phyloP scores from a whole-genome alignment of 2,888 invertebrate species.

The Ennomos quercinarius region DNA sequence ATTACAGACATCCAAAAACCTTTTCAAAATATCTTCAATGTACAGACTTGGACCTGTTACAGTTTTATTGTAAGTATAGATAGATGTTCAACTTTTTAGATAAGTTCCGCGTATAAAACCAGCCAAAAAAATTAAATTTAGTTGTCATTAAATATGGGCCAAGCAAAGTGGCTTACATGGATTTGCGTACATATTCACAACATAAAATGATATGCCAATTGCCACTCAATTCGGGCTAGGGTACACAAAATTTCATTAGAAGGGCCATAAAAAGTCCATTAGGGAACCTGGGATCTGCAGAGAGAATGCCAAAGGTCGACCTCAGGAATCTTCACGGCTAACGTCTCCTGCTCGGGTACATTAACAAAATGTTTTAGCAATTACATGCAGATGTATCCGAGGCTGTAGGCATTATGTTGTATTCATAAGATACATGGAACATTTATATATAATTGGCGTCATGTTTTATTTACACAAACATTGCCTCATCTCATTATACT shows the following conservation, averaged over 20 bases:
- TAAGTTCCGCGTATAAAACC: too few relatives aligned
- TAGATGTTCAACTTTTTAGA: too few relatives aligned
- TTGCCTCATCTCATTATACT: too few relatives aligned
- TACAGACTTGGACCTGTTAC: too few relatives aligned
- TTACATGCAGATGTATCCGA: slow-evolving; percentile 2
- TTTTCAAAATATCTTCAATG: too few relatives aligned
- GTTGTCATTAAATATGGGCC: background rate
- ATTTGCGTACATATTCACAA: slow-evolving; percentile 30
- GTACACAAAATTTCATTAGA: slow-evolving; percentile 66
- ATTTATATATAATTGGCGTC: too few relatives aligned
- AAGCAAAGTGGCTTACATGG: slow-evolving; percentile 28
- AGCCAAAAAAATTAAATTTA: too few relatives aligned
- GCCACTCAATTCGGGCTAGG: slow-evolving; percentile 55
- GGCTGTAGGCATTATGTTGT: too few relatives aligned
- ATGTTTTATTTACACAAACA: too few relatives aligned
- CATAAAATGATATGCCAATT: slow-evolving; percentile 56
- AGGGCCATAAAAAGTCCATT: slow-evolving; percentile 69
- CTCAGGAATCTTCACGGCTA: slow-evolving; percentile 40
- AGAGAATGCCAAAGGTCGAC: slow-evolving; percentile 63
- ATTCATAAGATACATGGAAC: too few relatives aligned
- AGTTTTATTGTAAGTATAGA: too few relatives aligned
- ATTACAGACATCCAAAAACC: too few relatives aligned
- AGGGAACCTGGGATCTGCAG: slow-evolving; percentile 49
- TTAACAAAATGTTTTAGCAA: slow-evolving; percentile 13
- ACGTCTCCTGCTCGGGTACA: slow-evolving; percentile 29